These are phyloP conservation scores for Lepilemur septentrionalis DNA, from an alignment of 2,797 vertebrate genomes.

Conservation along the genomic window DNA sequence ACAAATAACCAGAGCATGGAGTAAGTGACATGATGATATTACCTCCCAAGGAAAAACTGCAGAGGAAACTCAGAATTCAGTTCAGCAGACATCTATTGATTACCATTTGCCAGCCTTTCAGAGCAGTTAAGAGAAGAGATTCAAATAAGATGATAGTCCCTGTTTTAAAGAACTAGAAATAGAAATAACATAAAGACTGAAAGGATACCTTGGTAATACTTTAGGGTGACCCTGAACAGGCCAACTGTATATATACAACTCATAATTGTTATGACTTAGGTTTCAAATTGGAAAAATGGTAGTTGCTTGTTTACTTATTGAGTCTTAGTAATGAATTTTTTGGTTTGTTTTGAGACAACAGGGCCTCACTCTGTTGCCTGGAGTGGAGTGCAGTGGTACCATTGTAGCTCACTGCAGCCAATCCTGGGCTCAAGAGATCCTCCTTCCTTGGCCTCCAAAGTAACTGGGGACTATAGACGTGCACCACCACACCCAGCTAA, in stretches of 20 bases:
- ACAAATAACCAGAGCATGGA: not conserved
- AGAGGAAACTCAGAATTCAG: not conserved
- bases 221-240: not conserved
- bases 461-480: not conserved
- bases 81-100: not conserved
- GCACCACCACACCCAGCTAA: not conserved
- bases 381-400: not conserved
- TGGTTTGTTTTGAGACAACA: not conserved
- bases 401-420: not conserved
- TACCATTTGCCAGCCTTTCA: not conserved
- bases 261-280: not conserved
- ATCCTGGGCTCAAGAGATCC: not conserved
- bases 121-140: not conserved
- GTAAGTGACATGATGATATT: not conserved
- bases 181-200: not conserved
- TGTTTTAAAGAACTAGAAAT: not conserved
- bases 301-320: not conserved
- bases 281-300: not conserved
- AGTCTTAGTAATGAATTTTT: not conserved
- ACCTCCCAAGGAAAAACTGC: not conserved
- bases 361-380: not conserved
- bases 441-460: not conserved
- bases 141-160: not conserved
- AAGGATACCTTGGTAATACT: not conserved
- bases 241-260: not conserved